Conservation (phyloP, 2,888 invertebrate genomes). For the Cancer borealis region DNA sequence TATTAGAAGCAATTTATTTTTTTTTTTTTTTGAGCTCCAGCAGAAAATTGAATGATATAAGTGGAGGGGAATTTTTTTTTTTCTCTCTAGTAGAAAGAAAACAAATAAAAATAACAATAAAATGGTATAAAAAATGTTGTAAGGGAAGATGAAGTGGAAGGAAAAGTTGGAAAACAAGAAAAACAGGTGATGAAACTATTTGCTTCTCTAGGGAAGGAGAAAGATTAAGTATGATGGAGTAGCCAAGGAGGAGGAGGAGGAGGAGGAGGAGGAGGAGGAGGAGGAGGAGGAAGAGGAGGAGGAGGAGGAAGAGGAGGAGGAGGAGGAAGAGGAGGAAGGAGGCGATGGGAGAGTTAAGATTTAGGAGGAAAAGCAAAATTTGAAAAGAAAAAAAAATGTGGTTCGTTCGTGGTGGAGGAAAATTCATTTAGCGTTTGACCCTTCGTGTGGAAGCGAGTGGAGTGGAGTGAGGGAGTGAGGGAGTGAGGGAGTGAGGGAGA, state of each 20-base stretch:
- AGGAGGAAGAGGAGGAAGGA: background rate
- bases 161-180: background rate
- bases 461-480: background rate
- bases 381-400: background rate
- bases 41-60: too few species aligned
- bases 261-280: background rate
- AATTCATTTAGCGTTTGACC: slow-evolving; percentile 16
- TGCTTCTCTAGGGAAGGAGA: background rate
- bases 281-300: background rate
- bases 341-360: background rate
- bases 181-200: background rate
- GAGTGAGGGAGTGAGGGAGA: background rate
- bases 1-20: background rate
- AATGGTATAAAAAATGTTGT: background rate
- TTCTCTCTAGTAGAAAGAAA: background rate
- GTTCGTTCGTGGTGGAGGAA: background rate
- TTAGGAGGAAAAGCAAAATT: slow-evolving; percentile 3
- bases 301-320: background rate
- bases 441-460: background rate
- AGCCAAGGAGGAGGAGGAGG: background rate
- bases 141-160: background rate
- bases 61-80: background rate
- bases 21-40: too few species aligned
- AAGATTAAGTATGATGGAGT: background rate
- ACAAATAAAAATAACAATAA: background rate